phyloP scores from a whole-genome alignment of 2,113 vertebrate species.

The Panthera tigris region DNA sequence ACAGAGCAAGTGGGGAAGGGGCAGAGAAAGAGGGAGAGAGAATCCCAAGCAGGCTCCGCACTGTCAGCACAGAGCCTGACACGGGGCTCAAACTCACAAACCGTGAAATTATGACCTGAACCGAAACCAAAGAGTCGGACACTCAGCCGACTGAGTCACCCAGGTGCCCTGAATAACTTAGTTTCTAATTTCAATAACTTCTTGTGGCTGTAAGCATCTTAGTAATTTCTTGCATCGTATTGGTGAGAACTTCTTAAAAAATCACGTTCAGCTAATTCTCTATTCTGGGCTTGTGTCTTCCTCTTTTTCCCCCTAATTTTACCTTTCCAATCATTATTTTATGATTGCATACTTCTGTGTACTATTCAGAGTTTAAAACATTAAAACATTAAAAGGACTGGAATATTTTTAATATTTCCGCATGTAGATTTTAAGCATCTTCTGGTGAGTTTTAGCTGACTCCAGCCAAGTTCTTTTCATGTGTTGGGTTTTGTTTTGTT shows the following conservation, averaged over 20 bases:
- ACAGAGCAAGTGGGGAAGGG: neutral
- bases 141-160: neutral
- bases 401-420: neutral
- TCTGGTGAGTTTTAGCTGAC: neutral
- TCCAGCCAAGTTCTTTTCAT: neutral
- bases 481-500: neutral
- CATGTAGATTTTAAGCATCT: neutral
- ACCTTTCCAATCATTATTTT: neutral
- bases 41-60: neutral
- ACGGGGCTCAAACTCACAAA: no score
- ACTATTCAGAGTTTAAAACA: neutral
- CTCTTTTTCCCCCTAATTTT: neutral
- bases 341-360: neutral
- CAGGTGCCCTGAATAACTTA: neutral
- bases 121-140: neutral
- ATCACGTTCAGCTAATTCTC: neutral
- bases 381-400: neutral
- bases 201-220: neutral
- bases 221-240: neutral
- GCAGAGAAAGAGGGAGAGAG: neutral
- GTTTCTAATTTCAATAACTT: neutral
- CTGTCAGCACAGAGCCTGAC: neutral
- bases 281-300: neutral
- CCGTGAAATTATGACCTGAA: neutral
- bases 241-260: neutral